phyloP scores from a whole-genome alignment of 2,888 invertebrate genomes.

The Hydrotaea diabolus region DNA sequence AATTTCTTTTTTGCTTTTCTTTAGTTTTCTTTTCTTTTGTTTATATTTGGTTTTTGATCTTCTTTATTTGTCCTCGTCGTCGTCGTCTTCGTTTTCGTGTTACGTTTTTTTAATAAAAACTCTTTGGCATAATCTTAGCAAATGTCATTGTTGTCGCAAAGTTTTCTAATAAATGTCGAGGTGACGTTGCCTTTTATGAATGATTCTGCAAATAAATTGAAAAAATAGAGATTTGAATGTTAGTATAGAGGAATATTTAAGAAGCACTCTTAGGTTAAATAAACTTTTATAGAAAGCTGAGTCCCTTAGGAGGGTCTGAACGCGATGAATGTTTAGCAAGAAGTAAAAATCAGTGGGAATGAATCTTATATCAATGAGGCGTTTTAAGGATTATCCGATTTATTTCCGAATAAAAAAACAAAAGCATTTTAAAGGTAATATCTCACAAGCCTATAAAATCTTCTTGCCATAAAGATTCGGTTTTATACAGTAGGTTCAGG shows the following conservation, averaged over 20 bases:
- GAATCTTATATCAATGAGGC: too few relatives aligned
- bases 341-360: too few relatives aligned
- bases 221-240: not conserved
- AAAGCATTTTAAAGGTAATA: too few relatives aligned
- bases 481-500: too few relatives aligned
- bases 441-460: too few relatives aligned
- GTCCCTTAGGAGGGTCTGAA: too few relatives aligned
- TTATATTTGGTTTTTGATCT: not conserved
- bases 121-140: slow-evolving; percentile 12
- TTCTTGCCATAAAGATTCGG: too few relatives aligned
- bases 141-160: slow-evolving; percentile 38
- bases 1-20: slow-evolving; percentile 6
- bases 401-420: too few relatives aligned
- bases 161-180: slow-evolving; percentile 26
- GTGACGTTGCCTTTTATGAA: not conserved
- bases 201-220: slow-evolving; percentile 10
- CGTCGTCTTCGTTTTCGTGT: not conserved
- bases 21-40: not conserved
- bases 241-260: not conserved
- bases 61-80: not conserved
- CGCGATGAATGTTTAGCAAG: too few relatives aligned
- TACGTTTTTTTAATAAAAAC: slow-evolving; percentile 34
- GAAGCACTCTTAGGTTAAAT: too few relatives aligned
- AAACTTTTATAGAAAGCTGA: too few relatives aligned
- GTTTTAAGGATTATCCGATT: too few relatives aligned